Conservation (phyloP, 92 coral and sea anemone genomes). For the Palythoa caribaeorum region DNA sequence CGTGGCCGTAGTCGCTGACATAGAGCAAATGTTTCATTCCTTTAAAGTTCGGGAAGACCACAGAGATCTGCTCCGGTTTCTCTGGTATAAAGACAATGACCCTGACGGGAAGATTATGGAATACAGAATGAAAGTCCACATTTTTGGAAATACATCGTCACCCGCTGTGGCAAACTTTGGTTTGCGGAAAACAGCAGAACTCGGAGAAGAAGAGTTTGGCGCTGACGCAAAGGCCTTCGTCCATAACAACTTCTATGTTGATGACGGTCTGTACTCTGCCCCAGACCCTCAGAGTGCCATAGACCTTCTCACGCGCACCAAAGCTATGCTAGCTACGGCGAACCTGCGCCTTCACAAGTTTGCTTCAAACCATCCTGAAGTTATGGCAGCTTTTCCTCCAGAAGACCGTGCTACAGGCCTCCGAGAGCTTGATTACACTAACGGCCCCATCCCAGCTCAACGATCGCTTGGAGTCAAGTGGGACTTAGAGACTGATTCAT, state of each 20-base stretch:
- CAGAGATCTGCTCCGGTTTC: constrained; percentile 61
- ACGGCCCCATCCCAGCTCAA: constrained; percentile 60
- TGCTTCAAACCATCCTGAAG: constrained; percentile 60
- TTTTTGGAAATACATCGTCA: constrained; percentile 55
- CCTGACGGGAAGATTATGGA: constrained; percentile 53
- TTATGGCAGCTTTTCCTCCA: constrained; percentile 55
- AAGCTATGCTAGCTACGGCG: constrained; percentile 67
- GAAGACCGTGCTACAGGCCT: constrained; percentile 65
- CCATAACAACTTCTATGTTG: constrained; percentile 60
- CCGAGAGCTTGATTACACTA: constrained; percentile 55
- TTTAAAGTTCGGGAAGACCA: constrained; percentile 50
- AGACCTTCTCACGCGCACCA: constrained; percentile 61
- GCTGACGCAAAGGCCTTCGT: constrained; percentile 61
- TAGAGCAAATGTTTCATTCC: constrained; percentile 70
- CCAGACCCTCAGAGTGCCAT: constrained; percentile 56
- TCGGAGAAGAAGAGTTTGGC: constrained; percentile 53
- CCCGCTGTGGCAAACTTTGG: constrained; percentile 68
- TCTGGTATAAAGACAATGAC: constrained; percentile 62
- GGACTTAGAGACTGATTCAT: constrained; percentile 58
- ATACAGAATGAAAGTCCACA: constrained; percentile 58
- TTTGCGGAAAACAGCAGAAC: constrained; percentile 58
- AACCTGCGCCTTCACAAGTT: constrained; percentile 76
- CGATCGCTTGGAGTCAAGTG: constrained; percentile 70
- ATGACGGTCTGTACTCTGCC: constrained; percentile 61
- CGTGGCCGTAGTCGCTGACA: constrained; percentile 60